phyloP scores from a whole-genome alignment of 30 jellyfish, hydroid and myxozoan species.

The Hydra vulgaris region DNA sequence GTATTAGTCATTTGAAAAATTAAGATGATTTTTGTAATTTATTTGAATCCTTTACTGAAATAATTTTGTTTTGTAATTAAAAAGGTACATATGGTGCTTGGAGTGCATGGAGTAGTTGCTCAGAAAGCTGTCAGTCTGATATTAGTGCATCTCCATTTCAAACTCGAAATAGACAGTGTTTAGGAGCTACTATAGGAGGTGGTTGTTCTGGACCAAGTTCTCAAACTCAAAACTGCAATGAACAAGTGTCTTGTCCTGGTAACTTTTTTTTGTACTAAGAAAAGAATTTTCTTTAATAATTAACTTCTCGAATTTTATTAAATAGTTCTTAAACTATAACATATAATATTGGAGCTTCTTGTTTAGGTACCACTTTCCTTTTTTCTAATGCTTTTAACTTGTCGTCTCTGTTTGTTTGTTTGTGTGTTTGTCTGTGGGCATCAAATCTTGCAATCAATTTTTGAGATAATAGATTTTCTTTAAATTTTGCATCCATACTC shows the following conservation, averaged over 20 bases:
- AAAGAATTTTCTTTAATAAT: neutral
- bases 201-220: neutral
- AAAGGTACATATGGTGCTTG: neutral
- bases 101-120: neutral
- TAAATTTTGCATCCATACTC: too few species aligned
- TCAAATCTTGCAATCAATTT: too few species aligned
- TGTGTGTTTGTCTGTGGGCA: too few species aligned
- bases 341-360: too few species aligned
- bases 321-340: neutral
- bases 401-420: too few species aligned
- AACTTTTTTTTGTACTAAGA: neutral
- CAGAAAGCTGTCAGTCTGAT: neutral
- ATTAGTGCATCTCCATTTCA: neutral
- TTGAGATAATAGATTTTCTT: too few species aligned
- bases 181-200: neutral
- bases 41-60: neutral
- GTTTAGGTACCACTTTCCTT: too few species aligned
- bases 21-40: neutral
- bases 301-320: neutral
- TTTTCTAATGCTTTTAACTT: too few species aligned
- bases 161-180: neutral
- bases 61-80: neutral
- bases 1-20: neutral
- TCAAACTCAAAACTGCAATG: neutral
- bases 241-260: neutral